phyloP scores from a whole-genome alignment of 2,888 invertebrate genomes.

The Watsonalla binaria region DNA sequence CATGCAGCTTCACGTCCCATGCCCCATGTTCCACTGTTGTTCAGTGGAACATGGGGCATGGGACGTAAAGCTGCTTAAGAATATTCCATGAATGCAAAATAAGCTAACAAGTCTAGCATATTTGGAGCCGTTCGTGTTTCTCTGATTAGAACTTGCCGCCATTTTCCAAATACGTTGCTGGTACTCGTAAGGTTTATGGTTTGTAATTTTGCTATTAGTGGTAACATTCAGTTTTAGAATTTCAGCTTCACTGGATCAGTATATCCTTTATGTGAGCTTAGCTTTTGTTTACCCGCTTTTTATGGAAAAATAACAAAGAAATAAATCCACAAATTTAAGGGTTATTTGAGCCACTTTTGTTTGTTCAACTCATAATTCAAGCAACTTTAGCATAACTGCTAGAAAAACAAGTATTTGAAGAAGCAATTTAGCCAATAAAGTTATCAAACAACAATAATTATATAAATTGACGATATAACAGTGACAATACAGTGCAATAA shows the following conservation, averaged over 20 bases:
- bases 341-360: not conserved
- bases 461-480: conserved; percentile 55
- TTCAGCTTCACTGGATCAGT: too few relatives aligned
- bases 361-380: not conserved
- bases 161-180: conserved; percentile 30
- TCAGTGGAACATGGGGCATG: too few relatives aligned
- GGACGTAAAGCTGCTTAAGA: conserved; percentile 67
- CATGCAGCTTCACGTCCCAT: conserved; percentile 41
- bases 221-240: too few relatives aligned
- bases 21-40: conserved; percentile 46
- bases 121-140: conserved; percentile 57
- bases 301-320: not conserved
- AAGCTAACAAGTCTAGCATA: conserved; percentile 53
- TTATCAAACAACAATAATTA: conserved; percentile 68
- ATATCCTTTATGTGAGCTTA: too few relatives aligned
- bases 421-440: conserved; percentile 50
- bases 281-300: not conserved
- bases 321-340: not conserved
- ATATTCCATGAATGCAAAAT: conserved; percentile 76
- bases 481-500: conserved; percentile 43
- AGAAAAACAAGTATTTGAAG: conserved; percentile 24
- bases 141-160: conserved; percentile 54
- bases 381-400: conserved; percentile 14
- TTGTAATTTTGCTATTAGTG: not conserved
- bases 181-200: not conserved